These are phyloP conservation scores for Lasioglossum figueresi DNA, from an alignment of 2,888 invertebrate species.

Conservation along the genomic window DNA sequence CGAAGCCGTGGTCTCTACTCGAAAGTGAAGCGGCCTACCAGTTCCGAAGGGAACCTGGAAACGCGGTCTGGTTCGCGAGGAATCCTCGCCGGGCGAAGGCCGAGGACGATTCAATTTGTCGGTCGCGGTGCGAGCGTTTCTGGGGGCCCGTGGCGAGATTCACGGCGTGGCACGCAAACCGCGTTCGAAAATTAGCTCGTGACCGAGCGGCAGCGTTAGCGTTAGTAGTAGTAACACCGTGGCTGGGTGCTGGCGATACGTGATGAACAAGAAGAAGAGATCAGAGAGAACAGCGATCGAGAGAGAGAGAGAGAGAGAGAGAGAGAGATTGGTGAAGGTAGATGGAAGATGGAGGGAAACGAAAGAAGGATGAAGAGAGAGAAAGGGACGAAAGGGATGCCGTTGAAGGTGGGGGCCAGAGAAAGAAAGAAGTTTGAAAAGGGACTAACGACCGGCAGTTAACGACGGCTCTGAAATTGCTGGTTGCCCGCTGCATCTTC, in stretches of 20 bases:
- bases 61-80: constrained; percentile 7
- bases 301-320: constrained; percentile 62
- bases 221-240: constrained; percentile 48
- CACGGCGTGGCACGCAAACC: constrained; percentile 76
- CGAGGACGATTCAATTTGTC: constrained; percentile 82
- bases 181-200: constrained; percentile 77
- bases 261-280: constrained; percentile 13
- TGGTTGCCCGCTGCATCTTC: constrained; percentile 82
- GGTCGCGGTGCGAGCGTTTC: constrained; percentile 72
- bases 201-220: constrained; percentile 59
- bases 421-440: constrained; percentile 84
- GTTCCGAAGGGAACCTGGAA: neutral
- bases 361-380: constrained; percentile 9
- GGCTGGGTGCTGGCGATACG: constrained; percentile 47
- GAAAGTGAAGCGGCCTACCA: neutral
- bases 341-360: constrained; percentile 21
- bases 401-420: constrained; percentile 65
- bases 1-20: neutral
- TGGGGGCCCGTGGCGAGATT: constrained; percentile 73
- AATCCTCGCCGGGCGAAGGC: constrained; percentile 51
- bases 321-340: constrained; percentile 27
- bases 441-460: constrained; percentile 85
- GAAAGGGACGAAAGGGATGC: constrained; percentile 32
- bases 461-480: constrained; percentile 84
- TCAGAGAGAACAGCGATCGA: constrained; percentile 14